Percentiles rank a stretch among this genome's conserved stretches.
Conservation (phyloP, 2,113 vertebrate species). For the Spilogale gracilis region DNA sequence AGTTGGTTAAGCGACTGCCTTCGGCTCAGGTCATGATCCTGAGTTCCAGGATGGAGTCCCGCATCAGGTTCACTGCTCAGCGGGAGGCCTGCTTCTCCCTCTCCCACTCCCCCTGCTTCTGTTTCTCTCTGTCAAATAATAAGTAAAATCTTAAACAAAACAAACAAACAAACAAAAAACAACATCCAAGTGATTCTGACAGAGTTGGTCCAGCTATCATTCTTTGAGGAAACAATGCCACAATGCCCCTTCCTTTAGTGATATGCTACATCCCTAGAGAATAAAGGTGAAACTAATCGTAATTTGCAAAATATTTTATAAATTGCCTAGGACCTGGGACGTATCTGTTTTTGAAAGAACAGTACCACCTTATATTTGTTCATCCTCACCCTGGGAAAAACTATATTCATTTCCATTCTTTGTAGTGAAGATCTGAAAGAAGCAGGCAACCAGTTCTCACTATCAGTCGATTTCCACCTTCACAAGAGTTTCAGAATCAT, state of each 20-base stretch:
- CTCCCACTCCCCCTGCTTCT: too few relatives aligned
- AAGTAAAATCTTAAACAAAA: too few relatives aligned
- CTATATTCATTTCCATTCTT: not conserved
- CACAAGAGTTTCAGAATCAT: conserved; percentile 56
- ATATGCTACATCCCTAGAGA: not conserved
- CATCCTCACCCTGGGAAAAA: not conserved
- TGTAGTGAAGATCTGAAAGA: conserved; percentile 12
- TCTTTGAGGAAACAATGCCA: not conserved
- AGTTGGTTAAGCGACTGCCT: too few relatives aligned
- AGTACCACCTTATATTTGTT: conserved; percentile 48
- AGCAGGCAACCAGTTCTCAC: not conserved
- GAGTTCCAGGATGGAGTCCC: too few relatives aligned
- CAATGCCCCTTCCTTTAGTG: conserved; percentile 27
- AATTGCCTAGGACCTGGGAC: not conserved
- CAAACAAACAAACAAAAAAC: too few relatives aligned
- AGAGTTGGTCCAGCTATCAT: not conserved
- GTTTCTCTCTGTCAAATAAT: too few relatives aligned
- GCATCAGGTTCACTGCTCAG: too few relatives aligned
- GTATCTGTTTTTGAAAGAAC: conserved; percentile 40
- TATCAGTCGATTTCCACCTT: conserved; percentile 28
- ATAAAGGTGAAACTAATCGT: not conserved
- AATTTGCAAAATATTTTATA: conserved; percentile 35
- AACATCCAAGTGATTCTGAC: not conserved
- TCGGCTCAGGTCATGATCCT: too few relatives aligned
- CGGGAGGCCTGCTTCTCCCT: too few relatives aligned